Evolutionary conservation across 2,888 invertebrate species (phyloP), one percentile per base, ranked within the genome.

Genomic region (Lasioglossum marginatum): DNA sequence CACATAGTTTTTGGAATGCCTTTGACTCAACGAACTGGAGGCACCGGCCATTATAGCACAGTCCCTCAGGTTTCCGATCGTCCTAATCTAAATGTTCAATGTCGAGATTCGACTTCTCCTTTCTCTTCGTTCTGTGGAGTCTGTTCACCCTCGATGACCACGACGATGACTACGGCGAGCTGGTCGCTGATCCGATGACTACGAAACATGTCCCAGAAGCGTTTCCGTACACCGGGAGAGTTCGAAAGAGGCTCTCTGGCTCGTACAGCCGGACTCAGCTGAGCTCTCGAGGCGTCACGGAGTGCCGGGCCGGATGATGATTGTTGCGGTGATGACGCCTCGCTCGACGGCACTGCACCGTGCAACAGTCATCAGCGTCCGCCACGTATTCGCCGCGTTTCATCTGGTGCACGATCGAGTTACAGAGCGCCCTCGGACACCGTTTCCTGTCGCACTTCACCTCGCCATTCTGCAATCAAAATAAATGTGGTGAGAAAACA

Each of bases 391-490:
- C 93, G 81, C 93, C 93, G 23, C 95, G 95, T 87, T 93, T 95
- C 92, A 93, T 95, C 93, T 94, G 95, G 90, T 93, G 95, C 82
- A 93, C 95, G 93, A 95, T 95, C 89, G 96, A 96, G 89, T 96
- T 96, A 95, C 98, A 98, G 87, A 97, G 96, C 63, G 97, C 96
- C 83, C 97, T 96, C n/a, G 97, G 97, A 95, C 98, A 98, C n/a
- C 97, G 97, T 93, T 97, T 97, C 87, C 98, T 96, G 89, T 97
- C 97, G 95, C 98, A 98, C 83, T 97, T 97, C 83, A 97, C 97
- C 92, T 97, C 97, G 78, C 98, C 97, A 94, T 98, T 98, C 98
- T 98, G 95, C 0, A 95, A 83, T 73, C 16, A 45, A 45, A 45
- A 43, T 4, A 43, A 43, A 43, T 3, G 4, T 43, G 43, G 43